These are phyloP conservation scores for Coracopsis vasa DNA, from an alignment of 2,113 vertebrate genomes.

Conservation along the genomic window DNA sequence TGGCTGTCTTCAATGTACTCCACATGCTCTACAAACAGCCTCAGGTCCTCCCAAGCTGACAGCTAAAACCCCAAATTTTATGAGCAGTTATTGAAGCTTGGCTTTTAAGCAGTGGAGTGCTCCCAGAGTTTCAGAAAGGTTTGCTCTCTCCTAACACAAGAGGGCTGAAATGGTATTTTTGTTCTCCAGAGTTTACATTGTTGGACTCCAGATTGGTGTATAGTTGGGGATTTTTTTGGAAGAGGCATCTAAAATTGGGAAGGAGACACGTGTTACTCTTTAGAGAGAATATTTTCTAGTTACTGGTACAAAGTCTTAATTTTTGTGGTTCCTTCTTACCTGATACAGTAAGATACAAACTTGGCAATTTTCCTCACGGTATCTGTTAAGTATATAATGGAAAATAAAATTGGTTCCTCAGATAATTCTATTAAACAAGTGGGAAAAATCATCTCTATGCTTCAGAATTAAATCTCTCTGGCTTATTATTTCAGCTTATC, in stretches of 20 bases:
- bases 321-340: not conserved
- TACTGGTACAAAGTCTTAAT: not conserved
- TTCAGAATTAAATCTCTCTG: not conserved
- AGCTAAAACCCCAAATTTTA: not conserved
- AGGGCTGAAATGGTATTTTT: not conserved
- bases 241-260: not conserved
- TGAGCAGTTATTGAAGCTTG: not conserved
- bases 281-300: not conserved
- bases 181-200: rapidly evolving
- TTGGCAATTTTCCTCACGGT: not conserved
- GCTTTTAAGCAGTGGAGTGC: not conserved
- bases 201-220: not conserved
- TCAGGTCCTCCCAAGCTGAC: not conserved
- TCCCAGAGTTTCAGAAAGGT: not conserved
- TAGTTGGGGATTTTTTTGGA: not conserved
- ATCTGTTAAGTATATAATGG: not conserved
- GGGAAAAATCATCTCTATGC: not conserved
- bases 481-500: not conserved
- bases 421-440: not conserved
- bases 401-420: not conserved
- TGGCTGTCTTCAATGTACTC: not conserved
- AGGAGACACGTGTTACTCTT: not conserved
- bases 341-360: not conserved
- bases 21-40: not conserved
- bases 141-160: not conserved